A percentile compares a stretch with the other conserved stretches of the same genome.
Evolutionary conservation across 2,113 vertebrate genomes (phyloP).

Genomic region (Syngnathus floridae): DNA sequence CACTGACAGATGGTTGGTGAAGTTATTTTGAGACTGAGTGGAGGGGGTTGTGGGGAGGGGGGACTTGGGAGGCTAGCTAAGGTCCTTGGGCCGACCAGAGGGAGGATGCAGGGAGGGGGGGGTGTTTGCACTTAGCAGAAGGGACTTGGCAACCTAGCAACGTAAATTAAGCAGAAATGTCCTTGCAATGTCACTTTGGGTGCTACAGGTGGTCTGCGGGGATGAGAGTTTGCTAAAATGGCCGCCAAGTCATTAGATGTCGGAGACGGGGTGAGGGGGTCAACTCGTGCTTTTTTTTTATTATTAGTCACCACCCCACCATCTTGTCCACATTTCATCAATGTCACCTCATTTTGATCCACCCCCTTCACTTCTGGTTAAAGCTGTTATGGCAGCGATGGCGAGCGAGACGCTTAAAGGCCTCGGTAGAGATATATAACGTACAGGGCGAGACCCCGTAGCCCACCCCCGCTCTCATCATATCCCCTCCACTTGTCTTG

Average conservation of each 20-base stretch:
- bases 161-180: constrained; percentile 67
- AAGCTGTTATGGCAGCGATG: constrained; percentile 6
- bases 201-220: background rate
- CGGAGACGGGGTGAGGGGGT: background rate
- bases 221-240: background rate
- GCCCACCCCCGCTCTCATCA: background rate
- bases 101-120: constrained; percentile 11
- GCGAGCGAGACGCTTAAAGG: constrained; percentile 36
- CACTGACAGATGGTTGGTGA: constrained; percentile 74
- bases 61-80: constrained; percentile 27
- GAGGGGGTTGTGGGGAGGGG: constrained; percentile 13
- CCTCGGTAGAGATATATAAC: constrained; percentile 39
- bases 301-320: too few species aligned
- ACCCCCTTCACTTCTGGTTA: background rate
- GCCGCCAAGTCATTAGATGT: constrained; percentile 9
- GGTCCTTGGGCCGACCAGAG: constrained; percentile 45
- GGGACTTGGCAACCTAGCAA: constrained; percentile 77
- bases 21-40: constrained; percentile 73
- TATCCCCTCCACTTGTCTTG: constrained; percentile 21
- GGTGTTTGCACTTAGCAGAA: constrained; percentile 62
- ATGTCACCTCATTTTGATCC: constrained; percentile 13
- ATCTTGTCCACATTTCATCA: constrained; percentile 22
- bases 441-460: constrained; percentile 37
- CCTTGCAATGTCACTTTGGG: constrained; percentile 43
- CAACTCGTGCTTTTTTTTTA: too few species aligned